phyloP scores from a whole-genome alignment of 1,140 invertebrate species.

The Hyles vespertilio region DNA sequence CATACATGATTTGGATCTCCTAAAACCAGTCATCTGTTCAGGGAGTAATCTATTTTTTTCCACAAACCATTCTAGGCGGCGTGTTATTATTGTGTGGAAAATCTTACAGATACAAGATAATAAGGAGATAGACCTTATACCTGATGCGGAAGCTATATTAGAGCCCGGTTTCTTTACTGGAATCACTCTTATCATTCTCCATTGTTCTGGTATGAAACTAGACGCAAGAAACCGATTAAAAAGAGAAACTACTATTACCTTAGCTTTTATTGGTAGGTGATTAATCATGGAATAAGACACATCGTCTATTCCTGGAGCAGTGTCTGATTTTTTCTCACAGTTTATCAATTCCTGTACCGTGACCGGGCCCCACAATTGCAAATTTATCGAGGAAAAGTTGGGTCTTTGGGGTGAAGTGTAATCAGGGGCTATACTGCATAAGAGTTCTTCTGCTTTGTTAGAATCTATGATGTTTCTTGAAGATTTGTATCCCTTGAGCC shows the following conservation, averaged over 20 bases:
- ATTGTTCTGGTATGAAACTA: constrained; percentile 13
- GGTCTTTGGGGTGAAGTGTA: not conserved
- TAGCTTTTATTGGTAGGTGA: constrained; percentile 20
- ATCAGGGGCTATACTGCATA: constrained; percentile 9
- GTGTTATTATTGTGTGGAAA: too few species aligned
- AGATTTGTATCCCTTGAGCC: constrained; percentile 20
- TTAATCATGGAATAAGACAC: constrained; percentile 35
- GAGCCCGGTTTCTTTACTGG: constrained; percentile 14
- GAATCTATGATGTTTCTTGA: too few species aligned
- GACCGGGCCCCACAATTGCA: constrained; percentile 13
- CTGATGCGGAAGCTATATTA: not conserved
- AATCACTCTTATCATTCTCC: constrained; percentile 16
- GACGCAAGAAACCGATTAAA: constrained; percentile 17
- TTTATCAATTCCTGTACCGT: constrained; percentile 22
- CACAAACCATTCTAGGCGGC: too few species aligned
- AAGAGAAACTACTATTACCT: constrained; percentile 14
- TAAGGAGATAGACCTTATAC: constrained; percentile 29
- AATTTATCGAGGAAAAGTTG: constrained; percentile 1
- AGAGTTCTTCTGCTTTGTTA: constrained; percentile 18
- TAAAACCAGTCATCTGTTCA: too few species aligned
- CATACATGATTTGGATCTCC: too few species aligned
- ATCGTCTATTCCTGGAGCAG: constrained; percentile 25
- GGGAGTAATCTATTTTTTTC: too few species aligned
- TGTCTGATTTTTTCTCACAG: constrained; percentile 30
- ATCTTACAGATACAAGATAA: too few species aligned